Base-by-base conservation (phyloP, 2,797 vertebrate species). In the Arnoldichthys spilopterus region DNA sequence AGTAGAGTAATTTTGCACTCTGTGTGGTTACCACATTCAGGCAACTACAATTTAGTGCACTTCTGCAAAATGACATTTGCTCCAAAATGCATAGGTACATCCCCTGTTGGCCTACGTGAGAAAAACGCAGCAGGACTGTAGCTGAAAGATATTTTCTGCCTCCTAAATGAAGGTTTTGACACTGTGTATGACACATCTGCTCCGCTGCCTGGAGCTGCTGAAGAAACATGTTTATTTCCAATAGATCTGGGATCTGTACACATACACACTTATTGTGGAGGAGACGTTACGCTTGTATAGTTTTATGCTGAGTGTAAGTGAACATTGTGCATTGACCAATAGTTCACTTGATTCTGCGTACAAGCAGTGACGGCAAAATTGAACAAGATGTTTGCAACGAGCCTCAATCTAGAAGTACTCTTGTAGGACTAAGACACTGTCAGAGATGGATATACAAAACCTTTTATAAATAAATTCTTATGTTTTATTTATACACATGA, bases 81-180 rank as follows among this genome's bases (percentile, higher is more conserved):
- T 67, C 20, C 11, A 30, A 8, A 30, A 72, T 20, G 6, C 22
- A 16, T 22, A 34, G 16, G 24, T 49, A 26, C 6, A 61, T 66
- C 45, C 22, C 58, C 61, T 51, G 40, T 45, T 16, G 64, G 37
- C 18, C 30, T 56, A n/a, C 30, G 47, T 22, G 4, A 74, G 28
- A 43, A 61, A 62, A 62, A 61, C 28, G 37, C 64, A 75, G 37
- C 34, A 56, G 59, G 51, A 26, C 20, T 68, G 45, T 49, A 59
- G 61, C 28, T 56, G 76, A 74, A 54, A 22, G 34, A 22, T 4
- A n/a, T 32, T 69, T 47, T 54, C 32, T 62, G 54, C 1, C 58
- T 73, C 3, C 47, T 77, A 76, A 77, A 62, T 74, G 63, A 76
- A 54, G 68, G 63, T 53, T 28, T 34, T 68, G 75, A 82, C 75